Conservation (phyloP, 2,888 invertebrate species). For the Hirtodrosophila alboralis region DNA sequence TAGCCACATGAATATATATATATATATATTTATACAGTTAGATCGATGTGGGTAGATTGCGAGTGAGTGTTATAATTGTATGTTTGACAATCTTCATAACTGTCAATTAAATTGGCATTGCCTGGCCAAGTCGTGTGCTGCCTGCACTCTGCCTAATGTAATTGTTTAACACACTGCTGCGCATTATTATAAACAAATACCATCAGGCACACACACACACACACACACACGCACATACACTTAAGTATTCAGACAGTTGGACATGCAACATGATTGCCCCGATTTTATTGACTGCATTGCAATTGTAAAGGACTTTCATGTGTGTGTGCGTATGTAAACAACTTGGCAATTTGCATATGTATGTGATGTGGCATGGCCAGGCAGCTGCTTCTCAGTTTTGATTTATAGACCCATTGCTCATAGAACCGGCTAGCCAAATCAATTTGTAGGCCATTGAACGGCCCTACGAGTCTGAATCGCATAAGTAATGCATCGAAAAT, state of each 20-base stretch:
- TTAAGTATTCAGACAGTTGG: slow-evolving; percentile 27
- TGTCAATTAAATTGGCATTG: slow-evolving; percentile 75
- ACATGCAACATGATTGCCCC: slow-evolving; percentile 55
- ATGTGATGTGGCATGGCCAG: slow-evolving; percentile 5
- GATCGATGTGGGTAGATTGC: slow-evolving; percentile 60
- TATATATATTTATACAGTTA: no score
- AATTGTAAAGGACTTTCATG: slow-evolving; percentile 12
- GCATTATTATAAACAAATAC: slow-evolving; percentile 71
- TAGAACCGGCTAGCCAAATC: slow-evolving; percentile 30
- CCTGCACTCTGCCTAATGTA: slow-evolving; percentile 56
- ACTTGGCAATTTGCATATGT: slow-evolving; percentile 58
- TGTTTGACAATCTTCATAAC: slow-evolving; percentile 80
- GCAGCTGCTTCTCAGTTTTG: slow-evolving; percentile 42
- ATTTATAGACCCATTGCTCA: slow-evolving; percentile 50
- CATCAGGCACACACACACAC: slow-evolving; percentile 24
- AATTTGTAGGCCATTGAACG: slow-evolving; percentile 41
- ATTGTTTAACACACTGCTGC: slow-evolving; percentile 71
- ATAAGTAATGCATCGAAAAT: slow-evolving; percentile 11
- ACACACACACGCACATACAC: slow-evolving; percentile 1
- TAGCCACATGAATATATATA: neutral
- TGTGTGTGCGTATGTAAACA: slow-evolving; percentile 22
- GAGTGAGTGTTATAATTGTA: slow-evolving; percentile 70
- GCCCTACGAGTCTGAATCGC: neutral
- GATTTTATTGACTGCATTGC: slow-evolving; percentile 72
- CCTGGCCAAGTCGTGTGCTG: slow-evolving; percentile 35